phyloP scores from a whole-genome alignment of 2,113 vertebrate species.

The Ceyx melanurus region DNA sequence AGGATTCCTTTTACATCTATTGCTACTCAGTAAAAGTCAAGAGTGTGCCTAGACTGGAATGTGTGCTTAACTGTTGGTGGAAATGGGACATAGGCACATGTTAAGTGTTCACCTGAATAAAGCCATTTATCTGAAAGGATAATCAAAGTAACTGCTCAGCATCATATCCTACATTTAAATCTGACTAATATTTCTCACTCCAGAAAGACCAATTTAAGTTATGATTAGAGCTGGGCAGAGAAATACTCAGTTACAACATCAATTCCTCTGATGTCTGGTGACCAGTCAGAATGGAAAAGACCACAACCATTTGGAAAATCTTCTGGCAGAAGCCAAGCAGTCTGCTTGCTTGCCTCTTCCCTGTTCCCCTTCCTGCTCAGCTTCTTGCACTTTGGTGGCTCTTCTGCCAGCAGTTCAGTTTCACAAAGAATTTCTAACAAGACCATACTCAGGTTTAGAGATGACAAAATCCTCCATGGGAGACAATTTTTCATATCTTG shows the following conservation, averaged over 20 bases:
- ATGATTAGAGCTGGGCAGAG: neutral
- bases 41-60: neutral
- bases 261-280: neutral
- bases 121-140: neutral
- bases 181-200: neutral
- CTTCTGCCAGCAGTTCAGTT: neutral
- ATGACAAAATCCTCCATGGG: neutral
- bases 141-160: neutral
- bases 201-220: neutral
- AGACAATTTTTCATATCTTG: slow-evolving; percentile 20
- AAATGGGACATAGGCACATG: neutral
- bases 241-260: neutral
- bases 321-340: neutral
- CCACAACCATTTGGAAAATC: fast-evolving
- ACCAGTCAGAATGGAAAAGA: neutral
- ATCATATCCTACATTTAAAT: neutral
- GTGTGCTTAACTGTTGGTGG: fast-evolving
- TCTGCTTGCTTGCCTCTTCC: neutral
- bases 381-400: neutral
- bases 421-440: neutral
- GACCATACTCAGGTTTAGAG: neutral
- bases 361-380: neutral
- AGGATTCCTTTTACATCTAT: neutral
- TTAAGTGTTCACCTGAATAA: neutral
- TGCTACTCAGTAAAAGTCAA: neutral